phyloP scores from a whole-genome alignment of 2,113 vertebrate genomes.

The Tauraco erythrolophus region DNA sequence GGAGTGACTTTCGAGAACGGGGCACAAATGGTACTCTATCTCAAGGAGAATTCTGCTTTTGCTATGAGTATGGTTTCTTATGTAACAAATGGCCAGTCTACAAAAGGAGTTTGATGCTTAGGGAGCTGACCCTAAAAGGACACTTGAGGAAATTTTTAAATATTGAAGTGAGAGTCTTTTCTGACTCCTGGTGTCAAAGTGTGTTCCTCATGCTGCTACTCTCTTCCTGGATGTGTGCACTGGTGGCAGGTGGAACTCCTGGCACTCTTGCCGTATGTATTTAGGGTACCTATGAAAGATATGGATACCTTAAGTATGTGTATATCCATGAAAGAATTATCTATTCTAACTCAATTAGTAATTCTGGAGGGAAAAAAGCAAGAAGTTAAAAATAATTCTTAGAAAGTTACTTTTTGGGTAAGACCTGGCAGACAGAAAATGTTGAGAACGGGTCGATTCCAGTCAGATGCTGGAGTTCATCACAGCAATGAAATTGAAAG shows the following conservation, averaged over 20 bases:
- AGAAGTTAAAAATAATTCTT: background rate
- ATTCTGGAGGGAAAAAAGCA: background rate
- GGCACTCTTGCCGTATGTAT: background rate
- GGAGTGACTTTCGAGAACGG: background rate
- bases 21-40: background rate
- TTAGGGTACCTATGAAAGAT: too few relatives aligned
- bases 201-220: background rate
- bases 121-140: background rate
- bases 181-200: background rate
- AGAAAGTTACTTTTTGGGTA: background rate
- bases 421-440: background rate
- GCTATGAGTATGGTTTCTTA: background rate
- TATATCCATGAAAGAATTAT: background rate
- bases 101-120: background rate
- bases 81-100: background rate
- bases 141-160: background rate
- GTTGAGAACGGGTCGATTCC: background rate
- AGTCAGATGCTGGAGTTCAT: background rate
- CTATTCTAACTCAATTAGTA: background rate
- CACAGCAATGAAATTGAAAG: background rate
- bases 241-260: background rate
- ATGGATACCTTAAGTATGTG: too few relatives aligned
- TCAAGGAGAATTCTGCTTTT: background rate
- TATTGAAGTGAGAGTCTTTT: background rate
- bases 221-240: too few relatives aligned